These are phyloP conservation scores for Sthenelais limicola DNA, from an alignment of 2,888 invertebrate species.

Conservation along the genomic window DNA sequence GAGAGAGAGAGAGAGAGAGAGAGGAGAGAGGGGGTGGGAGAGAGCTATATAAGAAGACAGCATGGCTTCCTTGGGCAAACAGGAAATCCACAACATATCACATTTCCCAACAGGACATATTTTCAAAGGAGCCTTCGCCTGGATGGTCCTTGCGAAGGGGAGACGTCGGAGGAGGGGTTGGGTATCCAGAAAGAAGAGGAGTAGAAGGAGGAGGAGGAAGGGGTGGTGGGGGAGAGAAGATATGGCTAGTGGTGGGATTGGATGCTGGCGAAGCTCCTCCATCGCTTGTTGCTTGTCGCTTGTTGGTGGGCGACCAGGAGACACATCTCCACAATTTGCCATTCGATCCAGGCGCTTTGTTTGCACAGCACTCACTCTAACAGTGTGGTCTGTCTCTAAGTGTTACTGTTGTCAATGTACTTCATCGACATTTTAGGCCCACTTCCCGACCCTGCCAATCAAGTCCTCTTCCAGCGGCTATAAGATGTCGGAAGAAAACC, in stretches of 20 bases:
- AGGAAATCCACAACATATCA: slow-evolving; percentile 16
- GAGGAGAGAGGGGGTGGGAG: too few relatives aligned
- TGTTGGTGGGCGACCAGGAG: background rate
- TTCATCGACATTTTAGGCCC: slow-evolving; percentile 23
- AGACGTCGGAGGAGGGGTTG: too few relatives aligned
- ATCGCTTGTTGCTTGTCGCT: background rate
- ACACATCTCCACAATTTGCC: slow-evolving; percentile 32
- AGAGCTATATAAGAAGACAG: too few relatives aligned
- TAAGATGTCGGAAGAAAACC: too few relatives aligned
- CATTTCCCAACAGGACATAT: slow-evolving; percentile 1
- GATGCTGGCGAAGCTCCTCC: too few relatives aligned
- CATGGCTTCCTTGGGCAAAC: slow-evolving; percentile 1
- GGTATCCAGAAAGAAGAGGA: too few relatives aligned
- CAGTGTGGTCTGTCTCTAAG: background rate
- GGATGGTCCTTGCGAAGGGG: background rate
- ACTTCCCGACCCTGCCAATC: slow-evolving; percentile 4
- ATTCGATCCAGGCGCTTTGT: slow-evolving; percentile 3
- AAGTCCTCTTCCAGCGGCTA: too few relatives aligned
- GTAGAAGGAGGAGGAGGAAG: too few relatives aligned
- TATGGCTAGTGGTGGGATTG: too few relatives aligned
- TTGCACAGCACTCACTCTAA: background rate
- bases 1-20: too few relatives aligned
- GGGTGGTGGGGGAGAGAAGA: too few relatives aligned
- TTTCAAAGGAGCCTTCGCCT: slow-evolving; percentile 12
- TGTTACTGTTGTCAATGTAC: slow-evolving; percentile 5